Evolutionary conservation across 1,140 invertebrate genomes (phyloP).

Genomic region (Drosophila nikananu): DNA sequence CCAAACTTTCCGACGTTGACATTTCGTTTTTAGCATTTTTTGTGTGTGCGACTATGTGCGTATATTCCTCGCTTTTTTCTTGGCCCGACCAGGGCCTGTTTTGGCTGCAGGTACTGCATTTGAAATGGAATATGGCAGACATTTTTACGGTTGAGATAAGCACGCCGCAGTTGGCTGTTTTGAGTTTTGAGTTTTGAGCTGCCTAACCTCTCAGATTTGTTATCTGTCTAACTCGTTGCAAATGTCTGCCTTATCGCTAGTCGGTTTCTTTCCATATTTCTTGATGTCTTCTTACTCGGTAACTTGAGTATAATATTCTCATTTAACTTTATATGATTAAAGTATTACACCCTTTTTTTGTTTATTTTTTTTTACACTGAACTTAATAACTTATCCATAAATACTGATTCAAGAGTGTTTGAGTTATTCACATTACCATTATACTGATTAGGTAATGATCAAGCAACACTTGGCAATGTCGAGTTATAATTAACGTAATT

Average conservation of each 20-base stretch:
- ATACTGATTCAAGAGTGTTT: not conserved
- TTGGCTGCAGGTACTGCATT: constrained; percentile 78
- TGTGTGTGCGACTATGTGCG: constrained; percentile 27
- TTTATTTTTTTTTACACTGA: not conserved
- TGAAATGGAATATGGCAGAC: constrained; percentile 81
- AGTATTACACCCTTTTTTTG: no score
- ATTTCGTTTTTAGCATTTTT: constrained; percentile 73
- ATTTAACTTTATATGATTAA: no score
- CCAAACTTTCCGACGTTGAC: constrained; percentile 68
- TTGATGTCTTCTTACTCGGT: not conserved
- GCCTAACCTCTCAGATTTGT: constrained; percentile 70
- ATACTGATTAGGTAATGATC: not conserved
- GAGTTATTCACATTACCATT: not conserved
- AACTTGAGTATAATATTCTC: not conserved
- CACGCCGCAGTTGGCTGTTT: constrained; percentile 69
- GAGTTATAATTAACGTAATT: constrained; percentile 73
- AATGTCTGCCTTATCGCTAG: not conserved
- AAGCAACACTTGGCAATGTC: constrained; percentile 17
- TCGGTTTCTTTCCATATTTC: not conserved
- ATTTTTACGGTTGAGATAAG: constrained; percentile 78
- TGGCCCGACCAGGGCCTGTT: constrained; percentile 19
- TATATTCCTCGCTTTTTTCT: constrained; percentile 24
- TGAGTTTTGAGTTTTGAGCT: constrained; percentile 40
- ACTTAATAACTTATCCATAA: not conserved
- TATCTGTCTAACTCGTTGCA: constrained; percentile 4